These are phyloP conservation scores for Atherix ibis DNA, from an alignment of 2,888 invertebrate species.

Conservation along the genomic window DNA sequence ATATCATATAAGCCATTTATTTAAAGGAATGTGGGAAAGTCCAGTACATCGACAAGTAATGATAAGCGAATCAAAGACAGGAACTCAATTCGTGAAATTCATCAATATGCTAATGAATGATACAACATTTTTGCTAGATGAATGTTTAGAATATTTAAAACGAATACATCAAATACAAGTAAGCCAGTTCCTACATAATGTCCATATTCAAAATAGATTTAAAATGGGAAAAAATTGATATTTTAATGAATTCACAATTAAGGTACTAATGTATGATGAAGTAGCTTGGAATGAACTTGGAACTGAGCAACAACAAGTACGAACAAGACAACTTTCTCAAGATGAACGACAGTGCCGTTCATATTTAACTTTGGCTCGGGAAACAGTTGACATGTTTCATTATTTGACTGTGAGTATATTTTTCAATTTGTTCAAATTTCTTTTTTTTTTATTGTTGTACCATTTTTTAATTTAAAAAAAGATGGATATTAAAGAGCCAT, in stretches of 20 bases:
- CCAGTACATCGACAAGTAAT: constrained; percentile 74
- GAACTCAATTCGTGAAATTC: constrained; percentile 89
- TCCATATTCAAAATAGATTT: no score
- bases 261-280: constrained; percentile 48
- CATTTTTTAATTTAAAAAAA: constrained; percentile 12
- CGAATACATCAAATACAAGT: constrained; percentile 80
- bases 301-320: constrained; percentile 53
- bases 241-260: no score
- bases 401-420: constrained; percentile 55
- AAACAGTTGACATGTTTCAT: constrained; percentile 97
- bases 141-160: constrained; percentile 82
- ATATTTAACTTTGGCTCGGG: constrained; percentile 78
- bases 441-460: no score
- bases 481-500: constrained; percentile 83
- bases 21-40: constrained; percentile 92
- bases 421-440: no score
- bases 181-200: no score
- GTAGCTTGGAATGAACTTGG: constrained; percentile 49
- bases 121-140: constrained; percentile 91
- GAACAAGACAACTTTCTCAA: constrained; percentile 61
- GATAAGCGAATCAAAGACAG: constrained; percentile 78
- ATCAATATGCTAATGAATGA: constrained; percentile 97
- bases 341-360: constrained; percentile 81
- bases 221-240: no score
- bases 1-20: constrained; percentile 92